These are phyloP conservation scores for Fragum whitleyi DNA, from an alignment of 2,888 invertebrate genomes.

Conservation along the genomic window DNA sequence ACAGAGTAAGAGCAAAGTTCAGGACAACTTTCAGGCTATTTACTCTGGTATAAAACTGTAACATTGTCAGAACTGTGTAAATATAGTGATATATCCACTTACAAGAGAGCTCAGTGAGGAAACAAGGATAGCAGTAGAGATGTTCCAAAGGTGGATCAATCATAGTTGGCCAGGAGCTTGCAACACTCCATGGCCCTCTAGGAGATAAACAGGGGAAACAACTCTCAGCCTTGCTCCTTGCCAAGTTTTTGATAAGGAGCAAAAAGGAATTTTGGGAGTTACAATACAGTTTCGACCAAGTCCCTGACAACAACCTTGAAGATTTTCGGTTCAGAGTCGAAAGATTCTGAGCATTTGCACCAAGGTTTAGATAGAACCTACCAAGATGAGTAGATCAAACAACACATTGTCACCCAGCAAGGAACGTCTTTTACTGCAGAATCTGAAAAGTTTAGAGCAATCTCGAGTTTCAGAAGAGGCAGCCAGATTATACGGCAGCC, in stretches of 20 bases:
- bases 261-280: slow-evolving; percentile 51
- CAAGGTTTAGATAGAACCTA: slow-evolving; percentile 11
- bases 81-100: not conserved
- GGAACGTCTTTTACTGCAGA: slow-evolving; percentile 59
- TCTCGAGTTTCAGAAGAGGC: slow-evolving; percentile 55
- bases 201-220: slow-evolving; percentile 49
- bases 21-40: not conserved
- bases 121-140: slow-evolving; percentile 13
- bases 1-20: slow-evolving; percentile 1
- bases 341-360: slow-evolving; percentile 6
- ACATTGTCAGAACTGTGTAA: not conserved
- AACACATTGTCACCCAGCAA: slow-evolving; percentile 59
- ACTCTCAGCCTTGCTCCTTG: slow-evolving; percentile 67
- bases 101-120: slow-evolving; percentile 13
- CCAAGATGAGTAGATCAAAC: slow-evolving; percentile 52
- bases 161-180: slow-evolving; percentile 25
- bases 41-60: not conserved
- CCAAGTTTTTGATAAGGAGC: slow-evolving; percentile 66
- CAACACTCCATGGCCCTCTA: slow-evolving; percentile 46
- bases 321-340: slow-evolving; percentile 17
- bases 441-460: slow-evolving; percentile 54
- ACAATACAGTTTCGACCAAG: not conserved
- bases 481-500: slow-evolving; percentile 55
- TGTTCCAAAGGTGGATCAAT: slow-evolving; percentile 22
- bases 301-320: slow-evolving; percentile 12